Base-by-base conservation (phyloP, 2,113 vertebrate species). In the Lanius ludovicianus region DNA sequence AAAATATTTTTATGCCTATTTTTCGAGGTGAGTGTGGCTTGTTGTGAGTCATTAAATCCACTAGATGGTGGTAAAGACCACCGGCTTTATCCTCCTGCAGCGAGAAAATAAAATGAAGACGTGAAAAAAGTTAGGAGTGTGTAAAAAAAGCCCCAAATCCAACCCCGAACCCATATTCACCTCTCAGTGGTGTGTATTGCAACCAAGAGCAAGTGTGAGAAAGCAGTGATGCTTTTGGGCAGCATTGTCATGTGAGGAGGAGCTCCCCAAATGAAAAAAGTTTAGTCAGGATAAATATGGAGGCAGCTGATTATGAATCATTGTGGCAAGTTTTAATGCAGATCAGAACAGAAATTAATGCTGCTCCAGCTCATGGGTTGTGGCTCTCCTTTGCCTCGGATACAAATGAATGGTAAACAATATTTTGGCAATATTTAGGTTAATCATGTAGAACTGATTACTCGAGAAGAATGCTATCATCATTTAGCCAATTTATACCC, bases 361-460 rank as follows among this genome's bases (percentile, higher is more conserved):
- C 94, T 81, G 49, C 93, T 97, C 94, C 79, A 89, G 96, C 94
- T 98, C 97, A 52, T 55, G 92, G 90, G 78, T 98, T 30, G 78
- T 90, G 96, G 64, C 41, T 94, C 93, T 87, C 84, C 96, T 77
- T 92, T 96, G 85, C 94, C 97, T 90, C 65, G 31, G 96, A 98
- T 97, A 98, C 93, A 98, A 98, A 98, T 98, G 98, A 96, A 98
- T 95, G 94, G 97, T 98, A 98, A 98, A 98, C 98, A 98, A 97
- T 94, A 96, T 97, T 98, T 98, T 98, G 96, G 98, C 97, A 98
- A 98, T 98, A 98, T 98, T 98, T 98, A 97, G 96, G 97, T 96
- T 98, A 98, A 98, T 98, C 98, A 97, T 97, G 97, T 98, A 97
- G 98, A 98, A 98, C 98, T 98, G 98, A 98, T 98, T 98, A 59